phyloP scores from a whole-genome alignment of 2,797 vertebrate species.

The Schizopygopsis pylzovi region DNA sequence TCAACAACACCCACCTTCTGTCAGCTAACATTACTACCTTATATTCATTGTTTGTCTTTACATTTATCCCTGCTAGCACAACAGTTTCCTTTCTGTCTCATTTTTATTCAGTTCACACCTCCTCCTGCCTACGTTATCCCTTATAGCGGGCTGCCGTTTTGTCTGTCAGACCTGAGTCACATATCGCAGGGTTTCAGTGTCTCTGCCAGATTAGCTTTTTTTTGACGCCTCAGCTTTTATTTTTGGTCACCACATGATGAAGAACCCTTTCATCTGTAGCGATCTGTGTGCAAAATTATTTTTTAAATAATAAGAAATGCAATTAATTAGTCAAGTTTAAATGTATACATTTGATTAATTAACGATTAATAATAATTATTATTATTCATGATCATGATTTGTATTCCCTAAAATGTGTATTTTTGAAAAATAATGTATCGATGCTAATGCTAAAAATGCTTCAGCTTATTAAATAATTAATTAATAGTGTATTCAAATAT shows the following conservation, averaged over 20 bases:
- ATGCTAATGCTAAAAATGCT: too few relatives aligned
- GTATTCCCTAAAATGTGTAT: background rate
- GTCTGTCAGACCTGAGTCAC: conserved; percentile 46
- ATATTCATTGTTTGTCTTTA: conserved; percentile 37
- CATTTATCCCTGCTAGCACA: conserved; percentile 29
- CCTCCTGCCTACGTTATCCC: conserved; percentile 42
- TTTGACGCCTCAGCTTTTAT: conserved; percentile 48
- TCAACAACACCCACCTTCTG: conserved; percentile 17
- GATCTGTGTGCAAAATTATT: background rate
- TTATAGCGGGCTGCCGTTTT: conserved; percentile 32
- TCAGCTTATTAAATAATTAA: too few relatives aligned
- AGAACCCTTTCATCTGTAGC: conserved; percentile 6
- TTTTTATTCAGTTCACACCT: conserved; percentile 36
- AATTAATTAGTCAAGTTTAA: background rate
- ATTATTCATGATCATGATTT: background rate
- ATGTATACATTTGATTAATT: background rate
- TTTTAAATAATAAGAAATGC: background rate
- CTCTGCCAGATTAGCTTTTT: conserved; percentile 45
- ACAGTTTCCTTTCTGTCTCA: conserved; percentile 39
- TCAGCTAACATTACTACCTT: conserved; percentile 29
- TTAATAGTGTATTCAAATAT: background rate
- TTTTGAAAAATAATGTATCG: background rate
- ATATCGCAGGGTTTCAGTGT: conserved; percentile 18
- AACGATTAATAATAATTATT: background rate
- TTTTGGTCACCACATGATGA: conserved; percentile 35